phyloP scores from a whole-genome alignment of 1,140 invertebrate genomes.

The Drosophila littoralis region DNA sequence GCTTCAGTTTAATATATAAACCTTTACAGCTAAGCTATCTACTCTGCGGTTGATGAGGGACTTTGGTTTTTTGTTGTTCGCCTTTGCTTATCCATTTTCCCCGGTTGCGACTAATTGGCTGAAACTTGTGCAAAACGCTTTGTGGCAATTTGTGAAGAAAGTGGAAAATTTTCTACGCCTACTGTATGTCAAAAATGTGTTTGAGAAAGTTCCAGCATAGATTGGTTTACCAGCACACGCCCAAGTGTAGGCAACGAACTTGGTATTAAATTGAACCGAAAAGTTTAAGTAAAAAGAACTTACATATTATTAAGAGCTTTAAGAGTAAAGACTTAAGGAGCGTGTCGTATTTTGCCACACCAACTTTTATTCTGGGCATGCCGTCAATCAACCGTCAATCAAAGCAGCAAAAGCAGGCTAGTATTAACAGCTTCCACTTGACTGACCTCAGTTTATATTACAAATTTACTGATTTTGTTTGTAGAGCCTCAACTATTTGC shows the following conservation, averaged over 20 bases:
- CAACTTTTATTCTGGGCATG: background rate
- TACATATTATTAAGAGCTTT: background rate
- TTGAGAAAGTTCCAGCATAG: constrained; percentile 2
- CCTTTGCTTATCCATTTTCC: constrained; percentile 1
- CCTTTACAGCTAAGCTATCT: constrained; percentile 31
- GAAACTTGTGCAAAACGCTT: constrained; percentile 44
- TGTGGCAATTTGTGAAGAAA: constrained; percentile 37
- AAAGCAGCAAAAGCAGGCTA: background rate
- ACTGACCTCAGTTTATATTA: background rate
- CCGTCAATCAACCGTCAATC: background rate
- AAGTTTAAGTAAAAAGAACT: background rate
- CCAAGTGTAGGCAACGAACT: background rate
- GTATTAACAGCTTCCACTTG: background rate
- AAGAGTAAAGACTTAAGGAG: background rate
- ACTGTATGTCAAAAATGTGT: background rate
- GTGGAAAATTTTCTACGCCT: constrained; percentile 4
- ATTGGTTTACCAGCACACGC: background rate
- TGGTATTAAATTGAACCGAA: background rate
- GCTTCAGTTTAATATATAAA: constrained; percentile 46
- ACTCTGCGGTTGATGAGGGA: constrained; percentile 37
- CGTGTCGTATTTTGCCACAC: no score
- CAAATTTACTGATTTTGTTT: no score
- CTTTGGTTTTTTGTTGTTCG: constrained; percentile 2
- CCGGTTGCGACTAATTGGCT: constrained; percentile 39
- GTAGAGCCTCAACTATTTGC: background rate